A percentile compares a stretch with the other conserved stretches of the same genome.
These are phyloP conservation scores for Poecile montanus DNA, from an alignment of 2,797 vertebrate genomes.

Conservation along the genomic window DNA sequence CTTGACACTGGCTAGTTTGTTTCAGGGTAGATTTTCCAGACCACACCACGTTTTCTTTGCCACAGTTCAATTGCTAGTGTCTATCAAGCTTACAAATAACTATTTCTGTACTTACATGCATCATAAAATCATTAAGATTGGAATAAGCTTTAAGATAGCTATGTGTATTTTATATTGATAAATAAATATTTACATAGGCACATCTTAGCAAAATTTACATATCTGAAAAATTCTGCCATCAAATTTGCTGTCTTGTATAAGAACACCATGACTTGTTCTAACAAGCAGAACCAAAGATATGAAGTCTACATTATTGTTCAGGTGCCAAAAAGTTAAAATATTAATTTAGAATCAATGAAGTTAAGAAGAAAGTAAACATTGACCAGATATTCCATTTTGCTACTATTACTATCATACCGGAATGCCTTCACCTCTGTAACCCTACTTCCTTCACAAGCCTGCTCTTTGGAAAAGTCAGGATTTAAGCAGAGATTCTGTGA, in stretches of 20 bases:
- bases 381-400: background rate
- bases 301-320: background rate
- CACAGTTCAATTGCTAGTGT: background rate
- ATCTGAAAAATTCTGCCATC: background rate
- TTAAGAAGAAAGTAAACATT: background rate
- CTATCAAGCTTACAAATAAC: background rate
- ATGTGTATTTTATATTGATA: background rate
- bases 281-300: background rate
- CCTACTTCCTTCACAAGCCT: background rate
- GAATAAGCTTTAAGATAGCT: background rate
- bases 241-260: background rate
- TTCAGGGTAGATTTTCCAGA: background rate
- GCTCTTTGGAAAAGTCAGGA: background rate
- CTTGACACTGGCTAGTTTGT: background rate
- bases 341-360: background rate
- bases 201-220: background rate
- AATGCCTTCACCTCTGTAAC: background rate
- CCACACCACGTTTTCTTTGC: background rate
- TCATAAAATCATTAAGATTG: background rate
- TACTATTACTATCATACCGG: background rate
- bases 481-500: background rate
- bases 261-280: background rate
- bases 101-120: background rate
- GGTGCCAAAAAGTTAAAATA: background rate
- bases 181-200: background rate